These are phyloP conservation scores for Diorhabda elongata DNA, from an alignment of 1,140 invertebrate genomes.

Conservation along the genomic window DNA sequence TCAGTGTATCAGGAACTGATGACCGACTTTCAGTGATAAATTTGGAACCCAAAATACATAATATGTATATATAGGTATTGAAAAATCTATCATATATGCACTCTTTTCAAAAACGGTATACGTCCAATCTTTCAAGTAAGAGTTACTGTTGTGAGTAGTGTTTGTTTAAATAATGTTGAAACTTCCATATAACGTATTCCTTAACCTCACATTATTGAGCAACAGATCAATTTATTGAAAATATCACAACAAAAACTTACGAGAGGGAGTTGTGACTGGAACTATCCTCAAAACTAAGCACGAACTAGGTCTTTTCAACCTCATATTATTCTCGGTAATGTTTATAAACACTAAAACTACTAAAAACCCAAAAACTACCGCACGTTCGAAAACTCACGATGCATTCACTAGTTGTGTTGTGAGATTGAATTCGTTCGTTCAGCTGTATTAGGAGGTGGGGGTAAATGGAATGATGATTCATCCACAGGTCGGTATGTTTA, in stretches of 20 bases:
- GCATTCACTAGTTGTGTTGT: constrained; percentile 16
- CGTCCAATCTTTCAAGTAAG: not conserved
- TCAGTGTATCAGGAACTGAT: no score
- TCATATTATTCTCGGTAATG: constrained; percentile 52
- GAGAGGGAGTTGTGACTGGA: constrained; percentile 46
- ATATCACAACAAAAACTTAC: constrained; percentile 29
- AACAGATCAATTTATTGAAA: constrained; percentile 4
- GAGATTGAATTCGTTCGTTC: constrained; percentile 31
- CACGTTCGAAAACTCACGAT: constrained; percentile 4
- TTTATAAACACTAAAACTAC: constrained; percentile 19
- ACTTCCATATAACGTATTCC: not conserved
- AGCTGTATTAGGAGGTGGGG: constrained; percentile 20
- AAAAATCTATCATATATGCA: no score
- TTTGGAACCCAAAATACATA: no score
- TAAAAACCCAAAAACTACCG: constrained; percentile 10
- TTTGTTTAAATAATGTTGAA: not conserved
- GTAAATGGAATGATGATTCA: constrained; percentile 27
- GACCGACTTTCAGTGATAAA: no score
- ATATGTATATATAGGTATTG: no score
- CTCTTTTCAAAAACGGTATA: no score
- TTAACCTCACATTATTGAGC: not conserved
- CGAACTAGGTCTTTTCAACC: constrained; percentile 61
- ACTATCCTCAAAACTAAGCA: constrained; percentile 59
- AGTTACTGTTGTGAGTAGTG: not conserved
- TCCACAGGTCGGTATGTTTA: constrained; percentile 33